Conservation (phyloP, 1,140 invertebrate species). For the Cecropterus lyciades region DNA sequence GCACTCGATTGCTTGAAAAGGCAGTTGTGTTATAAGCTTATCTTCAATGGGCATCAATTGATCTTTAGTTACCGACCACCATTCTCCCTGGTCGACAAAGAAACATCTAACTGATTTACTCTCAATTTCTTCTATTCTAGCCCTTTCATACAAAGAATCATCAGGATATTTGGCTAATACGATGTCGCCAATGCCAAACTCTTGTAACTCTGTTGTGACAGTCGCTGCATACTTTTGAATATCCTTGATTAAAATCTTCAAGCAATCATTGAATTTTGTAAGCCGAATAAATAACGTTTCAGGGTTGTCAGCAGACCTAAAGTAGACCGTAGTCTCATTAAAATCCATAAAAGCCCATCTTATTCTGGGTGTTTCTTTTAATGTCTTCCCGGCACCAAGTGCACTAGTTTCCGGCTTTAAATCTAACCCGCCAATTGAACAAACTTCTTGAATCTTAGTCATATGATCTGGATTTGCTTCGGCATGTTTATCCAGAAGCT, state of each 20-base stretch:
- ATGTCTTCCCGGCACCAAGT: background rate
- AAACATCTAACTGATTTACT: conserved; percentile 67
- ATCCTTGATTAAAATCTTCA: conserved; percentile 59
- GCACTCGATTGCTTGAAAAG: conserved; percentile 82
- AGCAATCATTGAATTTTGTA: conserved; percentile 61
- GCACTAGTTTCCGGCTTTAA: background rate
- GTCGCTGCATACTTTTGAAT: conserved; percentile 63
- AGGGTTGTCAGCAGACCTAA: conserved; percentile 57
- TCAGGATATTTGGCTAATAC: conserved; percentile 73
- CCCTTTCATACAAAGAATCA: conserved; percentile 66
- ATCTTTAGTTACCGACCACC: conserved; percentile 48
- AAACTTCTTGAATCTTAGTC: conserved; percentile 52
- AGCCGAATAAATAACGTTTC: conserved; percentile 64
- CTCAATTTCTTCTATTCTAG: conserved; percentile 60
- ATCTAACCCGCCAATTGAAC: conserved; percentile 35
- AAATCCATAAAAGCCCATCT: conserved; percentile 76
- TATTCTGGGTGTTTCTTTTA: conserved; percentile 45
- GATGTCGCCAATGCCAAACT: conserved; percentile 56
- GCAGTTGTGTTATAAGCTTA: conserved; percentile 63
- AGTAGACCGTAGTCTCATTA: conserved; percentile 56
- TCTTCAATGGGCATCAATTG: conserved; percentile 61
- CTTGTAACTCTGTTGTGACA: conserved; percentile 40
- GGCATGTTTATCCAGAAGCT: conserved; percentile 61
- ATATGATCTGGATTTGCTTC: conserved; percentile 59
- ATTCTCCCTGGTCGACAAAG: conserved; percentile 80